phyloP scores from a whole-genome alignment of 2,113 vertebrate species.

The Colistium nudipinnis region DNA sequence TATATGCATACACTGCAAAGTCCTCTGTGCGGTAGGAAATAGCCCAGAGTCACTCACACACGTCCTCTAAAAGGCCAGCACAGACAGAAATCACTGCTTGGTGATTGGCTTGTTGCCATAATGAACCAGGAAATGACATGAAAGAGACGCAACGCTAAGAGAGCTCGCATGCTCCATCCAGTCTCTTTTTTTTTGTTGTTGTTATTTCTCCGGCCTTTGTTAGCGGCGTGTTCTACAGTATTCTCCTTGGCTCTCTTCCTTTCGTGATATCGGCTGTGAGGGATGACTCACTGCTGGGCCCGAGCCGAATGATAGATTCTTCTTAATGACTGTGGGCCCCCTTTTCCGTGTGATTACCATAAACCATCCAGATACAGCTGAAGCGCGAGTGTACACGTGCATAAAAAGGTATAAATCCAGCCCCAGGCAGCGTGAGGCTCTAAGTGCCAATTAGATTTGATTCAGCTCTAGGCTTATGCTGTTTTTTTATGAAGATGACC shows the following conservation, averaged over 20 bases:
- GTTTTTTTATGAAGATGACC: conserved; percentile 37
- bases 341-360: conserved; percentile 66
- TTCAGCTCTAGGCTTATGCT: conserved; percentile 43
- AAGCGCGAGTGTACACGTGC: conserved; percentile 60
- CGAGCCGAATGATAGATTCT: conserved; percentile 63
- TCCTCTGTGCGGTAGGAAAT: not conserved
- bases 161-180: not conserved
- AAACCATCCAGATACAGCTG: conserved; percentile 59
- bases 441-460: conserved; percentile 63
- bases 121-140: conserved; percentile 38
- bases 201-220: conserved; percentile 14
- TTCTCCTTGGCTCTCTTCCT: not conserved
- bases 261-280: conserved; percentile 50
- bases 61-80: conserved; percentile 15
- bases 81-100: conserved; percentile 29
- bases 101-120: conserved; percentile 37
- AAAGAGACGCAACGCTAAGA: not conserved
- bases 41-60: conserved; percentile 12
- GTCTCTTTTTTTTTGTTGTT: conserved; percentile 1
- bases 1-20: conserved; percentile 32
- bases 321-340: conserved; percentile 64
- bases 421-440: conserved; percentile 37
- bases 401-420: conserved; percentile 63
- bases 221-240: conserved; percentile 11
- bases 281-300: conserved; percentile 56